Base-by-base conservation (phyloP, 2,888 invertebrate genomes). In the Polydrusus tereticollis region DNA sequence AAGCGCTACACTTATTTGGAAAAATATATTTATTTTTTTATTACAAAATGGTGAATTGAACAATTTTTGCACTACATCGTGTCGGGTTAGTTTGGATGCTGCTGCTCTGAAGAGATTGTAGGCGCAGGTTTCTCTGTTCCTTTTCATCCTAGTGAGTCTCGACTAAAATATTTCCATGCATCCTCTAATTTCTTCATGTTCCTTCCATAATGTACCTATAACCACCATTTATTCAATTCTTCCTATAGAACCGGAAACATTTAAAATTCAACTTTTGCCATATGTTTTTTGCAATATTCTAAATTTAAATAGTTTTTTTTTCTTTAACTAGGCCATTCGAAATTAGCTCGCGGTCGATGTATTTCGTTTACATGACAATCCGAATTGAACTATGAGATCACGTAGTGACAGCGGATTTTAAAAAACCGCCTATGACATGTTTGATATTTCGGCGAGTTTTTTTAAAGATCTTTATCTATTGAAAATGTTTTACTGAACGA, bases 201-300 rank as follows among this genome's bases (percentile, higher is more conserved):
- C 36, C 2, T 36, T 10, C 12, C 10, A 36, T 2, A 8, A 10
- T 6, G 12, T 36, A 12, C 4, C 36, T 12, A 2, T 36, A 36
- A 2, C 2, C 4, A 14, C 2, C 12, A 2, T 16, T 41, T n/a
- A 41, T 16, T 16, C n/a, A 10, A 3, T n/a, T n/a, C 8, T 47
- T n/a, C 47, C 23, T 16, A 23, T n/a, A 12, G 21, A 23, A 47
- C 47, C 47, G 47, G 47, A 47, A 47, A 47, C 47, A 23, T 45
- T 45, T n/a, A n/a, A 20, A 12, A 59, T 59, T 38, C 6, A 60
- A 45, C 29, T 14, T 59, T 16, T 45, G 16, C 60, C 60, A 60
- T 60, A 14, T 60, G 60, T 36, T 60, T 60, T 57, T 60, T 60
- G n/a, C 60, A 26, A 60, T 45, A 60, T n/a, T 36, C 59, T 38